phyloP scores from a whole-genome alignment of 1,140 invertebrate species.

The Eulimnadia texana region DNA sequence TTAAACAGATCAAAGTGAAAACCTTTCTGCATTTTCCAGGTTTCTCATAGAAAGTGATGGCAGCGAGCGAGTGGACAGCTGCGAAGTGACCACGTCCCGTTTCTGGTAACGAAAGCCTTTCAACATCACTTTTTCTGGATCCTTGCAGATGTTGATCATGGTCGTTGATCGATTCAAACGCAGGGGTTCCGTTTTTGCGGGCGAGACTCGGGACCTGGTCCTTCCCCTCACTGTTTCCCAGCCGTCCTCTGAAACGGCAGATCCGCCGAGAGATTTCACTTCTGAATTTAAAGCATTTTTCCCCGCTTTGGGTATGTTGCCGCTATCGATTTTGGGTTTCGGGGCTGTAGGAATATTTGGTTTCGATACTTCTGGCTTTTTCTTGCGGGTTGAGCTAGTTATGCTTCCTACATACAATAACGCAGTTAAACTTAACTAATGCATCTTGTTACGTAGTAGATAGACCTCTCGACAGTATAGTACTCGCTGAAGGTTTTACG shows the following conservation, averaged over 20 bases:
- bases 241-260: constrained; percentile 9
- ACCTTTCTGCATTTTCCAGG: background rate
- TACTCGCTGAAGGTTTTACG: background rate
- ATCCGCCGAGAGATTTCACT: background rate
- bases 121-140: background rate
- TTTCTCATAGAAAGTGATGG: background rate
- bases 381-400: background rate
- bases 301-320: background rate
- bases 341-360: background rate
- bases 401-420: too few species aligned
- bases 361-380: background rate
- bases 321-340: background rate
- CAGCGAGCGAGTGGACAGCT: background rate
- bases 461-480: background rate
- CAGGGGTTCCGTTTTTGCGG: constrained; percentile 11
- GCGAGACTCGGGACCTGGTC: constrained; percentile 17
- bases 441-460: too few species aligned
- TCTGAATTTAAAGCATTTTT: constrained; percentile 6
- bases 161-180: constrained; percentile 18
- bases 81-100: background rate
- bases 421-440: too few species aligned
- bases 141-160: background rate
- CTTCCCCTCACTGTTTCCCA: constrained; percentile 19
- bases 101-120: constrained; percentile 4
- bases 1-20: background rate